phyloP scores from a whole-genome alignment of 2,888 invertebrate genomes.

The Parnassius smintheus region DNA sequence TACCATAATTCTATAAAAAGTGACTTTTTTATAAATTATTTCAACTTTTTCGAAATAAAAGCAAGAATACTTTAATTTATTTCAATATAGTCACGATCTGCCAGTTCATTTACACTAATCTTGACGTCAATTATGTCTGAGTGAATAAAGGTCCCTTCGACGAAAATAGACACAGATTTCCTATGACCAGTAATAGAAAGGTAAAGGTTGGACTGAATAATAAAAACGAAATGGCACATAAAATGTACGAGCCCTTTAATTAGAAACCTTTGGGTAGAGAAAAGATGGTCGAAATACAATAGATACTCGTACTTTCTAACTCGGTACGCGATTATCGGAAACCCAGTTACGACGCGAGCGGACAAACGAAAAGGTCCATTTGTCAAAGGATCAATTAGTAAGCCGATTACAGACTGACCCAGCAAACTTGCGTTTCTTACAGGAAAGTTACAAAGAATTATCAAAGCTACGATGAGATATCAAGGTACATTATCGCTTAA shows the following conservation, averaged over 20 bases:
- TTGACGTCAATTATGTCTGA: slow-evolving; percentile 17
- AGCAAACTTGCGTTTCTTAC: slow-evolving; percentile 11
- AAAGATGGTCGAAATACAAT: slow-evolving; percentile 19
- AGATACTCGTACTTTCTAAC: slow-evolving; percentile 20
- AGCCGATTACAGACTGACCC: slow-evolving; percentile 30
- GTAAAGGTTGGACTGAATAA: slow-evolving; percentile 9
- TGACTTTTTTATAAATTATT: too few species aligned
- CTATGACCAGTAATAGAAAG: slow-evolving; percentile 6
- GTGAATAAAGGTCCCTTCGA: slow-evolving; percentile 12
- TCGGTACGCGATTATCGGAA: slow-evolving; percentile 19
- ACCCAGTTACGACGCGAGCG: slow-evolving; percentile 19
- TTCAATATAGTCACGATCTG: slow-evolving; percentile 7
- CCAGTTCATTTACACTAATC: slow-evolving; percentile 14
- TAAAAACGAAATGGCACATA: slow-evolving; percentile 14
- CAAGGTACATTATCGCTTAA: slow-evolving; percentile 7
- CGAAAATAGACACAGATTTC: slow-evolving; percentile 17
- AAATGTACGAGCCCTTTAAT: slow-evolving; percentile 19
- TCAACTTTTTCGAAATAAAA: too few species aligned
- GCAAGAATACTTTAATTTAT: not conserved
- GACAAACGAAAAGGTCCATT: slow-evolving; percentile 21
- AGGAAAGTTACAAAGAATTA: slow-evolving; percentile 1
- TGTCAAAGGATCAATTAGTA: slow-evolving; percentile 32
- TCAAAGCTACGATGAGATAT: not conserved
- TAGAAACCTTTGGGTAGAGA: slow-evolving; percentile 11
- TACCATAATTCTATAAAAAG: too few species aligned